Base-by-base conservation (phyloP, 1,140 invertebrate genomes). In the Tigriopus japonicus region DNA sequence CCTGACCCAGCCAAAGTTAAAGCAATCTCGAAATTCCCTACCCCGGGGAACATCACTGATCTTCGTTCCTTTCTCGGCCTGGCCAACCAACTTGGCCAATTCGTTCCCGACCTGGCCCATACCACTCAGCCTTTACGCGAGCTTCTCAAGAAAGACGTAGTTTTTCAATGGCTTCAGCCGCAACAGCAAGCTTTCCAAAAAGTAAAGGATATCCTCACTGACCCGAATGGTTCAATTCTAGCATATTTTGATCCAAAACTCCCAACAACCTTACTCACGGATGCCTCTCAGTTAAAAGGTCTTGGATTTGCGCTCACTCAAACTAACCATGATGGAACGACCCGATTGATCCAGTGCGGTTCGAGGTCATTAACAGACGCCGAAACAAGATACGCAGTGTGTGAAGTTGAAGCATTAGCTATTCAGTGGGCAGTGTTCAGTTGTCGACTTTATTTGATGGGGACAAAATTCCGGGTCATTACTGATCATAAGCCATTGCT, bases 21-120 rank as follows among this genome's bases (percentile, higher is more conserved):
- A 60, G 67, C 70, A n/a, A 71, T 76, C 23, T 45, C 49, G 28
- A 56, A 69, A 35, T 64, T 68, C 21, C 62, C 51, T 19, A 28
- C 24, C n/a, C 74, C 52, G 1, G 5, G 5, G 13, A 28, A 54
- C 17, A 28, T 54, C 7, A 23, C 52, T 3, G 35, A 28, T 6
- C 21, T 54, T 15, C 14, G 14, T 23, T 54, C 52, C 5, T 54
- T 54, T 54, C 12, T 54, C 10, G 52, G 52, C 1, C 17, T 54
- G 14, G 17, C 35, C 3, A 54, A 54, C 35, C 52, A 54, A 21
- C 17, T 54, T 5, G 52, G 52, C 5, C 52, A 54, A n/a, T 54
- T 6, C 24, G 52, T 54, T 12, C 52, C 35, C 1, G 52, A 54
- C 17, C 21, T 54, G 1, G 52, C 52, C 3, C 52, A 54, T 13